Percentiles rank a stretch among this genome's conserved stretches.
Evolutionary conservation across 2,888 invertebrate genomes (phyloP).

Genomic region (Drosophila niveifrons): DNA sequence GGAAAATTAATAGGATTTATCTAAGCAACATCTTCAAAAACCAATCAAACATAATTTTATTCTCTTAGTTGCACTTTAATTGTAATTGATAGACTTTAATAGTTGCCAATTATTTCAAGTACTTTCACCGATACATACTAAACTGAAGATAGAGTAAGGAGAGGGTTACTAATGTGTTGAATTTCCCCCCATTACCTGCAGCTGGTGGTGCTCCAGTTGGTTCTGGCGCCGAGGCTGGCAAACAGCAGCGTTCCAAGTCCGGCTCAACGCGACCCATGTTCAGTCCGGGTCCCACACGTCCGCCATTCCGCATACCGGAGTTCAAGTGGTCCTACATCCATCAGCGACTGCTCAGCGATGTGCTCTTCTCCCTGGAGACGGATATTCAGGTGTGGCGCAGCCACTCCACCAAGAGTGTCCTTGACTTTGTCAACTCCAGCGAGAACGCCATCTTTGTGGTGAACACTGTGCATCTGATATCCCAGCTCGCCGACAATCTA

Average conservation of each 20-base stretch:
- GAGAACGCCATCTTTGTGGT: constrained; percentile 99
- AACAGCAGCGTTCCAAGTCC: constrained; percentile 86
- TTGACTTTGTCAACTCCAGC: constrained; percentile 99
- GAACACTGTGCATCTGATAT: constrained; percentile 99
- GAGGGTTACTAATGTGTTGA: too few relatives aligned
- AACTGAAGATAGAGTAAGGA: too few relatives aligned
- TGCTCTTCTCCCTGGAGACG: constrained; percentile 97
- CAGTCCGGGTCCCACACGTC: constrained; percentile 96
- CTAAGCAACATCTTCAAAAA: too few relatives aligned
- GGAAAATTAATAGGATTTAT: too few relatives aligned
- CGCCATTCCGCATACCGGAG: constrained; percentile 99
- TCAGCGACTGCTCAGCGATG: constrained; percentile 97
- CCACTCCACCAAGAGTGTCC: constrained; percentile 97
- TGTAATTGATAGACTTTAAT: too few relatives aligned
- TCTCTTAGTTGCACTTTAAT: too few relatives aligned
- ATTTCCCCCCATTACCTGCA: background rate
- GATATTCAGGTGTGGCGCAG: constrained; percentile 97
- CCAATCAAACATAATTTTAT: too few relatives aligned
- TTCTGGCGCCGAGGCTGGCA: constrained; percentile 34
- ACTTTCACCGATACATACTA: too few relatives aligned
- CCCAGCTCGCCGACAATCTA: constrained; percentile 98
- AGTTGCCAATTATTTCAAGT: too few relatives aligned
- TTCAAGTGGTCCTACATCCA: constrained; percentile 99
- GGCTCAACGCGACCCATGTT: constrained; percentile 94
- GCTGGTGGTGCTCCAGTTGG: constrained; percentile 18